These are phyloP conservation scores for Pseudorectes ferrugineus DNA, from an alignment of 2,113 vertebrate species.

Conservation along the genomic window DNA sequence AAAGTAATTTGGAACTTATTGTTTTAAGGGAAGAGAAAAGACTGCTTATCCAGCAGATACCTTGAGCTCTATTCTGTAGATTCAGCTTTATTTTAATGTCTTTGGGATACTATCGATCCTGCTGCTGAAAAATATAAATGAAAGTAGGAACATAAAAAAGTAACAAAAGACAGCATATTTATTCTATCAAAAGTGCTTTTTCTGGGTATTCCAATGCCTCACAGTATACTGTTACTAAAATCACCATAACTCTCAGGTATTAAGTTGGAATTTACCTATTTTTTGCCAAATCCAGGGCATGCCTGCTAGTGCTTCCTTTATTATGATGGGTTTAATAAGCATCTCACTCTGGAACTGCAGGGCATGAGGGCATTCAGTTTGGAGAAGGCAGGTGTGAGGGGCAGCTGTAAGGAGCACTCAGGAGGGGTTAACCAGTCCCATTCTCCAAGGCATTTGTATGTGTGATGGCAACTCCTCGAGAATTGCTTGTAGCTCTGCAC, in stretches of 20 bases:
- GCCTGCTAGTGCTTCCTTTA: neutral
- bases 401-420: neutral
- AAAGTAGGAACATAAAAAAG: neutral
- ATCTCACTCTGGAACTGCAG: neutral
- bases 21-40: conserved; percentile 12
- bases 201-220: neutral
- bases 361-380: neutral
- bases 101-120: neutral
- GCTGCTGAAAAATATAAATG: neutral
- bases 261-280: neutral
- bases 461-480: neutral
- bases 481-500: neutral
- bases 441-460: neutral
- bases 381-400: neutral
- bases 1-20: neutral
- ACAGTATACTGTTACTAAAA: neutral
- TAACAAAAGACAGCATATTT: neutral
- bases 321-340: neutral
- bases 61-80: neutral
- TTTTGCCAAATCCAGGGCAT: neutral
- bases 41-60: conserved; percentile 32
- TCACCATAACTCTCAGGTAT: neutral
- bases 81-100: conserved; percentile 51
- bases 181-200: neutral
- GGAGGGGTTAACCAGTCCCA: neutral